phyloP scores from a whole-genome alignment of 2,797 vertebrate species.

The Potorous gilbertii region DNA sequence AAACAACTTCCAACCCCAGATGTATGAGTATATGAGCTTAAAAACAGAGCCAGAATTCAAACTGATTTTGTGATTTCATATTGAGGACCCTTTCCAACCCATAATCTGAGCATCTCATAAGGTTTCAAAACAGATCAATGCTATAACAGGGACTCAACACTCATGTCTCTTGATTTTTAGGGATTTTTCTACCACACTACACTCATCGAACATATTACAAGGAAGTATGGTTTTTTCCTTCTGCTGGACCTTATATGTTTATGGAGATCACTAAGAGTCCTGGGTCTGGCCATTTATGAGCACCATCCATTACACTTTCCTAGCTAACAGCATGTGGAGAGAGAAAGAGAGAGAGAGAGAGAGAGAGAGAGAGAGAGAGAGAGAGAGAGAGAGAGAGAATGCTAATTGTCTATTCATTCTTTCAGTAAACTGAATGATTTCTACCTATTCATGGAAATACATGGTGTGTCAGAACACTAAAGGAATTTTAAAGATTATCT shows the following conservation, averaged over 20 bases:
- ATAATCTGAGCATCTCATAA: neutral
- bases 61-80: neutral
- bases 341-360: neutral
- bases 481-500: neutral
- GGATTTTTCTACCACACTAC: neutral
- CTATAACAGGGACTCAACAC: neutral
- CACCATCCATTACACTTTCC: slow-evolving; percentile 24
- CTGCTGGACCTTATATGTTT: neutral
- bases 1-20: neutral
- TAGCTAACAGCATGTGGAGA: neutral
- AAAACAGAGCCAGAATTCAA: neutral
- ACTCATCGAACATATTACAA: neutral
- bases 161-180: neutral
- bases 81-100: neutral
- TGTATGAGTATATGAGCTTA: neutral
- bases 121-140: neutral
- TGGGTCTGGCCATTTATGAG: neutral
- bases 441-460: neutral
- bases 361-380: neutral
- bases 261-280: neutral
- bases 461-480: neutral
- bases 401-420: neutral
- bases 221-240: neutral
- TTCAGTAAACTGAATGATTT: neutral
- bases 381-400: neutral